These are phyloP conservation scores for Mesorhabditis belari DNA, from an alignment of 2,888 invertebrate species.

Conservation along the genomic window DNA sequence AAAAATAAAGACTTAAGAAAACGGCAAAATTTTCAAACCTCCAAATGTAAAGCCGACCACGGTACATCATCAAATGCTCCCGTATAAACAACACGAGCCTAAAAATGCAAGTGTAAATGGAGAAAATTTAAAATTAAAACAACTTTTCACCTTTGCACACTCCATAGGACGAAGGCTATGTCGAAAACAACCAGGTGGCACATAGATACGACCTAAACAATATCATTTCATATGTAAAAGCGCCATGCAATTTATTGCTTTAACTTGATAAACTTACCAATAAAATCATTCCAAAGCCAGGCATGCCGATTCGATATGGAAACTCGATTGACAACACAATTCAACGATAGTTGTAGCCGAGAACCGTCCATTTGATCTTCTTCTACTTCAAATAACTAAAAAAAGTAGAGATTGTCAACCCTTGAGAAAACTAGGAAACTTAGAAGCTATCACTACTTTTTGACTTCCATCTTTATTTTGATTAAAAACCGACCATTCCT, in stretches of 20 bases:
- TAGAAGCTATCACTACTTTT: too few relatives aligned
- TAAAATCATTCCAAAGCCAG: conserved; percentile 43
- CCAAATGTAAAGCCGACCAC: conserved; percentile 22
- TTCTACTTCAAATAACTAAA: conserved; percentile 2
- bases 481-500: conserved; percentile 7
- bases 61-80: conserved; percentile 36
- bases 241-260: background rate
- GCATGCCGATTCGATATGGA: conserved; percentile 13
- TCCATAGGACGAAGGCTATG: conserved; percentile 8
- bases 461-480: background rate
- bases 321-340: conserved; percentile 36
- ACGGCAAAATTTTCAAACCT: background rate
- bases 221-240: background rate
- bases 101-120: conserved; percentile 15
- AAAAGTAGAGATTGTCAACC: too few relatives aligned
- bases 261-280: conserved; percentile 18
- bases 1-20: background rate
- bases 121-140: conserved; percentile 1
- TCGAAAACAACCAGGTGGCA: conserved; percentile 10
- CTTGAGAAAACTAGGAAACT: too few relatives aligned
- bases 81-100: conserved; percentile 20
- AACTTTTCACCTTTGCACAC: background rate
- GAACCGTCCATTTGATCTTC: conserved; percentile 3
- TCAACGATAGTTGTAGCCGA: conserved; percentile 3
- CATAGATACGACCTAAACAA: conserved; percentile 20